These are phyloP conservation scores for Varanus salvator DNA, from an alignment of 2,113 vertebrate genomes.

Conservation along the genomic window DNA sequence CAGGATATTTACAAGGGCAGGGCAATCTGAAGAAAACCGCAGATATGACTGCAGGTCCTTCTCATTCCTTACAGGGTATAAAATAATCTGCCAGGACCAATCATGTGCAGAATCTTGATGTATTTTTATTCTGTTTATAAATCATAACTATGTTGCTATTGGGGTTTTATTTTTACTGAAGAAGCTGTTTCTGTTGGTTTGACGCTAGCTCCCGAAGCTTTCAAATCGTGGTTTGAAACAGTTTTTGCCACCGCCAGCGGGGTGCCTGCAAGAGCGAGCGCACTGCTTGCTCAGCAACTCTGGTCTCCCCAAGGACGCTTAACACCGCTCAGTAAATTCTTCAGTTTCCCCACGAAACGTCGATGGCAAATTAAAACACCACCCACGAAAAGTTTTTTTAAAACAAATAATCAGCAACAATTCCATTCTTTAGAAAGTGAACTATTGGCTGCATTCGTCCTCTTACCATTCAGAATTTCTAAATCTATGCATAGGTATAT, in stretches of 20 bases:
- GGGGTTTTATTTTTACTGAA: rapidly evolving
- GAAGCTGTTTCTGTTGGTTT: neutral
- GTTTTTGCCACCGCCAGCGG: neutral
- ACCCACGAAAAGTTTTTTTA: too few relatives aligned
- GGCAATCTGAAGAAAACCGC: neutral
- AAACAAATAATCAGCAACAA: neutral
- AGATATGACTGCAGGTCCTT: neutral
- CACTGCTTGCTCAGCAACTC: neutral
- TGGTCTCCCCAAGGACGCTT: neutral
- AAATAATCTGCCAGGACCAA: neutral
- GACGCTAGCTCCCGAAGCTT: neutral
- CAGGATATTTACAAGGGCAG: neutral
- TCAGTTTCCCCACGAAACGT: neutral
- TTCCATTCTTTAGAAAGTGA: neutral
- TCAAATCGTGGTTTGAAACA: neutral
- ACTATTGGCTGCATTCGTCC: neutral
- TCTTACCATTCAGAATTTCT: neutral
- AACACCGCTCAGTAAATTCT: neutral
- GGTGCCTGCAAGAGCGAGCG: too few relatives aligned
- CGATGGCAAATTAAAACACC: neutral
- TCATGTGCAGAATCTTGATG: neutral
- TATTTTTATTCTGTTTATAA: neutral
- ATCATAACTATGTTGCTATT: neutral
- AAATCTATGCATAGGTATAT: neutral
- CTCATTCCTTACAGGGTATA: neutral